Evolutionary conservation across 1,140 invertebrate species (phyloP), one percentile per base, ranked within the genome.

Genomic region (Drosophila watanabei): DNA sequence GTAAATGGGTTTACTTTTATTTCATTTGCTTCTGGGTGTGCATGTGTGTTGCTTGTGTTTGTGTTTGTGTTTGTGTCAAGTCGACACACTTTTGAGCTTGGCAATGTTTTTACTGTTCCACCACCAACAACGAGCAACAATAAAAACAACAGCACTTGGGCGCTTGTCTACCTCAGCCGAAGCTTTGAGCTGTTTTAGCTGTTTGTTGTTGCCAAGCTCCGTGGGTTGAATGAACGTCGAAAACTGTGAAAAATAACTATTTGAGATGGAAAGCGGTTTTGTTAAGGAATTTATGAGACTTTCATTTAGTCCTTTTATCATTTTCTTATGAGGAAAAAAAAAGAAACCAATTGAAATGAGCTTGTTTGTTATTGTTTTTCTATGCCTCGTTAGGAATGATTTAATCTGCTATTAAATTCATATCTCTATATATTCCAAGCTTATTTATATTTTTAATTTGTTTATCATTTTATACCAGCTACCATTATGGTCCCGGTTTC

Each of bases 1-100:
- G 86, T 89, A 89, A 89, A 89, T 89, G 82, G 86, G 86, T 89
- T 90, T 89, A 89, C 86, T 89, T 89, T 89, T 89, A 89, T 89
- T 90, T 89, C 85, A 89, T 89, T 89, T 89, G 81, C 84, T 75
- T 79, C 61, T 85, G 83, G 56, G 51, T 52, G n/a, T 52, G 68
- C 77, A 68, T 45, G 66, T 61, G 61, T 66, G 54, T 7, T 18
- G 30, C 16, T 43, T 57, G 35, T 83, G 77, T 33, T 75, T 24
- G 66, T 61, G 54, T 7, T 18, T 57, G 35, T 83, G 81, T 33
- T 75, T 52, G 51, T 85, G 85, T 71, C 79, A 82, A 90, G 86
- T 88, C 84, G 84, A 88, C 84, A 88, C 85, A 88, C 84, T 88
- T 90, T 90, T 82, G 61, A 70, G 78, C 78, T 66, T 69, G 71